Conservation (phyloP, 2,797 vertebrate species). For the Brachyalestes nurse region DNA sequence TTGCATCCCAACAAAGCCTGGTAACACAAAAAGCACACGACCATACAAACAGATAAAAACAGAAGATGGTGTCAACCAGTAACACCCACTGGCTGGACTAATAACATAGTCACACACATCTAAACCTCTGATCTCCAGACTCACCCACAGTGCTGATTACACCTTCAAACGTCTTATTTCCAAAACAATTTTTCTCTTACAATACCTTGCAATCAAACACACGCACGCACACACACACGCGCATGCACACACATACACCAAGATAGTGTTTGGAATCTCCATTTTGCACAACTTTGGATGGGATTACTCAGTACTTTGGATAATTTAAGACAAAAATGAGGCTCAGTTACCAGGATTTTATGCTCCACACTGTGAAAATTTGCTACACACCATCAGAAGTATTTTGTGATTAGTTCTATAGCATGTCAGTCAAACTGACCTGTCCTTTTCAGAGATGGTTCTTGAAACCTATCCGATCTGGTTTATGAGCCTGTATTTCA, state of each 20-base stretch:
- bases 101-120: not conserved
- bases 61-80: not conserved
- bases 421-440: no score
- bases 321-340: no score
- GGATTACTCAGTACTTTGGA: no score
- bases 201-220: not conserved
- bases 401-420: no score
- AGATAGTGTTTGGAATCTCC: not conserved
- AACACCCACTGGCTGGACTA: conserved; percentile 3
- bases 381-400: no score
- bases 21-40: conserved; percentile 58
- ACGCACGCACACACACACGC: not conserved
- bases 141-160: not conserved
- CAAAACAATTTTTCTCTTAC: not conserved
- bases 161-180: not conserved
- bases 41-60: not conserved
- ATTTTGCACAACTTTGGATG: not conserved
- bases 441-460: no score
- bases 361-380: no score
- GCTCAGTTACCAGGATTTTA: no score
- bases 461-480: no score
- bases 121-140: not conserved
- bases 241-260: not conserved
- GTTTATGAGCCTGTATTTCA: no score
- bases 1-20: conserved; percentile 81